phyloP scores from a whole-genome alignment of 1,140 invertebrate genomes.

The Oncopodura yosiiana region DNA sequence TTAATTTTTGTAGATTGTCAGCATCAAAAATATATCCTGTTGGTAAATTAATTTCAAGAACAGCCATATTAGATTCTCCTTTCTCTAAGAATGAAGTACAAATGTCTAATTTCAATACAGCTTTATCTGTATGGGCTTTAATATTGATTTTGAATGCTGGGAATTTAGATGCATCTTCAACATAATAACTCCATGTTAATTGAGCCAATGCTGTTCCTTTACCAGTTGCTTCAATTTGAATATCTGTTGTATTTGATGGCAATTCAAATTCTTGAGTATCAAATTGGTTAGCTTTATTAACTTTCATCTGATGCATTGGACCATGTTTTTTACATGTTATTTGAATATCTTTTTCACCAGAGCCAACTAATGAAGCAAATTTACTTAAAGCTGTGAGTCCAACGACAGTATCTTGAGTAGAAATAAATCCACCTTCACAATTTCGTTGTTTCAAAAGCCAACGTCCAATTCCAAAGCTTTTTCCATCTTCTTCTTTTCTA shows the following conservation, averaged over 20 bases:
- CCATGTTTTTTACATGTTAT: slow-evolving; percentile 46
- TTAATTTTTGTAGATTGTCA: slow-evolving; percentile 56
- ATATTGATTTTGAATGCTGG: slow-evolving; percentile 15
- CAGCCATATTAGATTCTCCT: slow-evolving; percentile 71
- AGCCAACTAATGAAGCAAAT: slow-evolving; percentile 6
- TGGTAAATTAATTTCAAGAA: slow-evolving; percentile 73
- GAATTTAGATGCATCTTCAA: slow-evolving; percentile 61
- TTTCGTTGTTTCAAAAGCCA: slow-evolving; percentile 78
- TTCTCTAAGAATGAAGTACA: slow-evolving; percentile 52
- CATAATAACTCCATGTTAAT: slow-evolving; percentile 69
- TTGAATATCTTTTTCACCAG: slow-evolving; percentile 27
- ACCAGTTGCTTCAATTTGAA: slow-evolving; percentile 63
- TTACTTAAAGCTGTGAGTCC: slow-evolving; percentile 24
- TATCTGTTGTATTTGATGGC: slow-evolving; percentile 43
- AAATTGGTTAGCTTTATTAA: slow-evolving; percentile 12
- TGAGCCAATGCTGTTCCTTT: slow-evolving; percentile 72
- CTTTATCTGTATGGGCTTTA: too few relatives aligned
- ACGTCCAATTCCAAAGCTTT: slow-evolving; percentile 67
- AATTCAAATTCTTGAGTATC: slow-evolving; percentile 40
- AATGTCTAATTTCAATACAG: slow-evolving; percentile 39
- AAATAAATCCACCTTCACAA: slow-evolving; percentile 69
- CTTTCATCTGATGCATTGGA: slow-evolving; percentile 45
- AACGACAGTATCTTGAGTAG: slow-evolving; percentile 49
- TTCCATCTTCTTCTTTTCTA: slow-evolving; percentile 51
- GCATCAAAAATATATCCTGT: slow-evolving; percentile 72